Evolutionary conservation across 2,888 invertebrate genomes (phyloP).

Genomic region (Pediacus dermestoides): DNA sequence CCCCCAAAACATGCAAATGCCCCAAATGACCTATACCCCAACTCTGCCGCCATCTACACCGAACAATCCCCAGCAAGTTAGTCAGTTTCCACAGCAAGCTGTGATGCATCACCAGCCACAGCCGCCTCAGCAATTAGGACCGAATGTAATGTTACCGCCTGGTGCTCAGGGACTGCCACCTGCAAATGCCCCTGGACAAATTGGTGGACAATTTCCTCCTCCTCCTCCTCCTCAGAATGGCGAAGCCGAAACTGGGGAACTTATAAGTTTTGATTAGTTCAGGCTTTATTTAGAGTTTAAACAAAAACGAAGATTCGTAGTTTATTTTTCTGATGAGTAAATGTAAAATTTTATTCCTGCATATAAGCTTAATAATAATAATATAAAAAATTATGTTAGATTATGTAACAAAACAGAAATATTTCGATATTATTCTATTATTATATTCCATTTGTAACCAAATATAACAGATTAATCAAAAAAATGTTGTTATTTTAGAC

Average conservation of each 20-base stretch:
- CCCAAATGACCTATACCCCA: background rate
- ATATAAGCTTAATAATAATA: too few relatives aligned
- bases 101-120: slow-evolving; percentile 26
- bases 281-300: too few relatives aligned
- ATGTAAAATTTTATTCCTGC: too few relatives aligned
- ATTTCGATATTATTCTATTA: too few relatives aligned
- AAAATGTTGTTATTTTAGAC: slow-evolving; percentile 30
- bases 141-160: too few relatives aligned
- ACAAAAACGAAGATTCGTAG: too few relatives aligned
- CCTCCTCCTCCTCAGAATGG: slow-evolving; percentile 41
- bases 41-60: background rate
- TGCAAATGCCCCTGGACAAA: slow-evolving; percentile 25
- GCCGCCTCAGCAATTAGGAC: slow-evolving; percentile 20
- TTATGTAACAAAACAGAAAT: too few relatives aligned
- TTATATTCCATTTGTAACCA: too few relatives aligned
- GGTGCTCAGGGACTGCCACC: slow-evolving; percentile 27
- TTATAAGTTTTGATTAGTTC: slow-evolving; percentile 78
- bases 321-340: too few relatives aligned
- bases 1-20: background rate
- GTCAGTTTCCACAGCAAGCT: slow-evolving; percentile 15
- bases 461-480: too few relatives aligned
- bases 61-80: too few relatives aligned
- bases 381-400: too few relatives aligned
- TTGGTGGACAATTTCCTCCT: slow-evolving; percentile 23
- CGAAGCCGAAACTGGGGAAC: slow-evolving; percentile 66